Conservation (phyloP, 2,888 invertebrate genomes). For the Ceraclea dissimilis region DNA sequence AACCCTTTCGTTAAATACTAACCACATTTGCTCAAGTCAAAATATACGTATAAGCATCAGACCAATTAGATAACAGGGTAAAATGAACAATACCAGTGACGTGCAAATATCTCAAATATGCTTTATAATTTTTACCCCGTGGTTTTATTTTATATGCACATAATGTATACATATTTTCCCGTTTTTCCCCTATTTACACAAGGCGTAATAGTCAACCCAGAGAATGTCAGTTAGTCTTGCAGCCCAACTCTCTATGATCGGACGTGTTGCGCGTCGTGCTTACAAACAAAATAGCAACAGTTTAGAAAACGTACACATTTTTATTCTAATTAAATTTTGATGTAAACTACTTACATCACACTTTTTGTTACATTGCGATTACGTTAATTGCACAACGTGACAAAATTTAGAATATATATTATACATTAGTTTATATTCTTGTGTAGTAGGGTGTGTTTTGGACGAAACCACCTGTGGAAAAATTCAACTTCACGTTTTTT, state of each 20-base stretch:
- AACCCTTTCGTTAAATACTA: too few relatives aligned
- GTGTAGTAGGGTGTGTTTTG: constrained; percentile 12
- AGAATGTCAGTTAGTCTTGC: constrained; percentile 13
- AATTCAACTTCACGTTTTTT: neutral
- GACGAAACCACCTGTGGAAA: constrained; percentile 15
- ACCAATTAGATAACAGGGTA: neutral
- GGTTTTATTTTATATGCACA: neutral
- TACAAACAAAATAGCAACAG: constrained; percentile 6
- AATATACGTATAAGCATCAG: too few relatives aligned
- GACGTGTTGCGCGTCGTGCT: constrained; percentile 3
- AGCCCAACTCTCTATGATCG: constrained; percentile 8
- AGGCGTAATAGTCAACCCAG: constrained; percentile 12
- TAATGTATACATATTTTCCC: neutral
- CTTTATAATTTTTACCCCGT: constrained; percentile 1
- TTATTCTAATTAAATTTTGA: neutral
- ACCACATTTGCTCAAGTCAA: too few relatives aligned
- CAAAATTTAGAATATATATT: neutral
- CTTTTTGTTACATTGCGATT: neutral
- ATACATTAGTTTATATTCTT: neutral
- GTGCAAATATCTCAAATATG: neutral
- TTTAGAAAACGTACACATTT: neutral
- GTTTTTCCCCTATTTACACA: constrained; percentile 2
- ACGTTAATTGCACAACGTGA: neutral
- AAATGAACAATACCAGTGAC: too few relatives aligned
- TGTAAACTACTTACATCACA: neutral